Base-by-base conservation (phyloP, 2,888 invertebrate genomes). In the Melolontha melolontha region DNA sequence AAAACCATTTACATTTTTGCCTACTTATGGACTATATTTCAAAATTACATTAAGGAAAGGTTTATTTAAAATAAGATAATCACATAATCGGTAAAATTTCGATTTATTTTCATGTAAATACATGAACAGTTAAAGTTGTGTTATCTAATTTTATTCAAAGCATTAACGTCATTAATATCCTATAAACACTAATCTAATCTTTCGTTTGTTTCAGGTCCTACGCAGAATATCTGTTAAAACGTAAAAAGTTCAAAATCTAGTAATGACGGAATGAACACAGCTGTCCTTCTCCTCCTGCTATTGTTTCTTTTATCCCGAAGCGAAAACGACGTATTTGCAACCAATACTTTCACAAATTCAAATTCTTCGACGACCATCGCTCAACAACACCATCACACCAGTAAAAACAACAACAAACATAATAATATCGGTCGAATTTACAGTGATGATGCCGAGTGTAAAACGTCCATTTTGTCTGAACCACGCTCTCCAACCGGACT, bases 221-320 rank as follows among this genome's bases (percentile, higher is more conserved):
- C 62, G 73, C 72, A 69, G 70, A 72, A 68, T 73, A 73, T 59
- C 65, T 64, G 41, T 67, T 71, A 64, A 57, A 65, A 69, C 63
- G 47, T 54, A 68, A 66, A 63, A 69, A 66, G 69, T 59, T 67
- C 66, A 64, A 70, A 65, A 44, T 64, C 50, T 64, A 73, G 71
- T 78, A 76, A 83, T 82, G 81, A 80, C 81, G 82, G 80, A 72
- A 83, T 83, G 83, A 82, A 79, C 75, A 77, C 76, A 78, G 78
- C 74, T 74, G 75, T 78, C 71, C 71, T 75, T 69, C 70, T 76
- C 74, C 78, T 84, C 75, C 79, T 84, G 80, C 59, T 59, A 40
- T 44, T 59, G 44, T 59, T 59, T 59, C 59, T 59, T 44, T 59
- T 73, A 72, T 73, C 71, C 73, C 70, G 76, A 82, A 75, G 77